Evolutionary conservation across 2,888 invertebrate species (phyloP).

Genomic region (Drosophila glabriapex): DNA sequence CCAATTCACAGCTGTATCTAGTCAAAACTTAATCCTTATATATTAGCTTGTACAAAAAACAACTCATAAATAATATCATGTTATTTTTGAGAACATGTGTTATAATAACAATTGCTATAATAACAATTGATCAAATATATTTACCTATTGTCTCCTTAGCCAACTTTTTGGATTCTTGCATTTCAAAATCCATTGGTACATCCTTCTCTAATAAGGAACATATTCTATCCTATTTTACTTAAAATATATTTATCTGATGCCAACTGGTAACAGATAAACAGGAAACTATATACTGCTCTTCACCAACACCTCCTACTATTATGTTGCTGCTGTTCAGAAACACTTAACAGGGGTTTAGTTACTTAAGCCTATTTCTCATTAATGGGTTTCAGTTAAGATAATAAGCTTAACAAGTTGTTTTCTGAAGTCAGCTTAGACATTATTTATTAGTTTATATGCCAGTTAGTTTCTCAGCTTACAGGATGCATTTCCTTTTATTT

Average conservation of each 20-base stretch:
- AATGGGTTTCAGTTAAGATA: neutral
- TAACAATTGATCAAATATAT: neutral
- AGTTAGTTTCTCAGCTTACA: neutral
- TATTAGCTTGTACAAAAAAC: neutral
- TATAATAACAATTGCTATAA: neutral
- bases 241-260: slow-evolving; percentile 1
- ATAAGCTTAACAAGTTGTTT: neutral
- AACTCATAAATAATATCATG: neutral
- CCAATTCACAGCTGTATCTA: neutral
- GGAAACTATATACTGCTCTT: neutral
- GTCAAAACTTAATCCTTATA: neutral
- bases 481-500: neutral
- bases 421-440: neutral
- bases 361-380: neutral
- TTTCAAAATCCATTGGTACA: no score
- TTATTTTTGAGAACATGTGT: neutral
- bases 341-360: neutral
- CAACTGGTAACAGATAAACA: neutral
- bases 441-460: neutral
- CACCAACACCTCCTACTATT: neutral
- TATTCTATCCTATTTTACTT: neutral
- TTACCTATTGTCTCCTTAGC: neutral
- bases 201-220: neutral
- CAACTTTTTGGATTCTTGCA: neutral
- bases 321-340: neutral